Percentiles rank a stretch among this genome's conserved stretches.
These are phyloP conservation scores for Mya arenaria DNA, from an alignment of 1,140 invertebrate species.

Conservation along the genomic window DNA sequence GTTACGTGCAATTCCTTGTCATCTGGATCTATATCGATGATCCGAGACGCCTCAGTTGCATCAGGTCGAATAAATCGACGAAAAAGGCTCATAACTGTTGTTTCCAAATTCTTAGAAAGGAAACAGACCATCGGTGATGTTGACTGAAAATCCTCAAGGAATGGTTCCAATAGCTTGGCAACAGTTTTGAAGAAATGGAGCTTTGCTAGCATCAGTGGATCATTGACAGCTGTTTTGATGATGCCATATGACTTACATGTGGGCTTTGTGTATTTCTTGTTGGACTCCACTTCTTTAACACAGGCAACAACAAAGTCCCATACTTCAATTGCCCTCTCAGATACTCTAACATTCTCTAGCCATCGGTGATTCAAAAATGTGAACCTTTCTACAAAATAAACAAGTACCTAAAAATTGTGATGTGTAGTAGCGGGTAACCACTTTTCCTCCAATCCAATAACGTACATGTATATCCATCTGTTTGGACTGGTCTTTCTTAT, in stretches of 20 bases:
- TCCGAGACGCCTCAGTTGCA: not conserved
- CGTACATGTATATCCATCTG: slow-evolving; percentile 64
- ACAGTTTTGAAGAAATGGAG: slow-evolving; percentile 34
- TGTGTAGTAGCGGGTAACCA: slow-evolving; percentile 47
- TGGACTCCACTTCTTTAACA: slow-evolving; percentile 5
- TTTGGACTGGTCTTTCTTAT: slow-evolving; percentile 54
- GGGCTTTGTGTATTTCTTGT: slow-evolving; percentile 23
- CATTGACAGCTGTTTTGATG: slow-evolving; percentile 1
- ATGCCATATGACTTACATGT: slow-evolving; percentile 26
- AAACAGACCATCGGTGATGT: slow-evolving; percentile 44
- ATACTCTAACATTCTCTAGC: slow-evolving; percentile 50
- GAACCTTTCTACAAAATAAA: not conserved
- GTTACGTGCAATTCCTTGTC: slow-evolving; percentile 1
- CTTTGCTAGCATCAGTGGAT: slow-evolving; percentile 32
- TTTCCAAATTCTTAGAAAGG: slow-evolving; percentile 13
- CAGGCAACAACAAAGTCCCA: slow-evolving; percentile 13
- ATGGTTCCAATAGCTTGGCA: slow-evolving; percentile 34
- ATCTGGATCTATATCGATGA: slow-evolving; percentile 6
- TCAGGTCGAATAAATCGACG: slow-evolving; percentile 26
- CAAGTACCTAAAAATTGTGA: slow-evolving; percentile 55
- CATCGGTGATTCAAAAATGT: slow-evolving; percentile 33
- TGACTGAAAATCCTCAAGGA: slow-evolving; percentile 42
- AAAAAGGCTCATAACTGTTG: slow-evolving; percentile 4
- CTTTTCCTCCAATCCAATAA: slow-evolving; percentile 34
- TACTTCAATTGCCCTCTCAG: slow-evolving; percentile 35